Conservation (phyloP, 2,113 vertebrate species). For the Siphamia tubifer region DNA sequence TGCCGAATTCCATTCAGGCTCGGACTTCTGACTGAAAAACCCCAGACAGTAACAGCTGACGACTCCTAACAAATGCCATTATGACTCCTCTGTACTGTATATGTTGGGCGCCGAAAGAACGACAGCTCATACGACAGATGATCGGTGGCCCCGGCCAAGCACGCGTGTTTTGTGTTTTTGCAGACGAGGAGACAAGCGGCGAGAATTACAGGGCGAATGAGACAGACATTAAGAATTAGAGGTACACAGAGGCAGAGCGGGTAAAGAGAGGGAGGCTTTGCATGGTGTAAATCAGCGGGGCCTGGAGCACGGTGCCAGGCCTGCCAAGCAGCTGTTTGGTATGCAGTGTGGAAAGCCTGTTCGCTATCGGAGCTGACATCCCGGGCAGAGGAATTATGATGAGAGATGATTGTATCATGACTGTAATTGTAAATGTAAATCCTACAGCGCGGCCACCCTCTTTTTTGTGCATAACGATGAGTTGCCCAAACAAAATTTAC, state of each 20-base stretch:
- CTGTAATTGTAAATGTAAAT: constrained; percentile 79
- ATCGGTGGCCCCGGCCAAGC: background rate
- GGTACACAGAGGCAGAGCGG: background rate
- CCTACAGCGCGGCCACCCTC: constrained; percentile 47
- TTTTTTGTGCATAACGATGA: constrained; percentile 61
- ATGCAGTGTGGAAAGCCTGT: constrained; percentile 54
- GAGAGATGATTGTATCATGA: constrained; percentile 76
- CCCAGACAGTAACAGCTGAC: background rate
- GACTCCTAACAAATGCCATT: constrained; percentile 11
- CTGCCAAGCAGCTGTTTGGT: constrained; percentile 67
- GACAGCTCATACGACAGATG: background rate
- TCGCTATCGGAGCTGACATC: constrained; percentile 59
- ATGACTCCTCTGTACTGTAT: background rate
- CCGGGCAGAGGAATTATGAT: constrained; percentile 72
- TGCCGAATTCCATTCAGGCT: background rate
- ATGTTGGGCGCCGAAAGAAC: background rate
- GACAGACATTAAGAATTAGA: constrained; percentile 10
- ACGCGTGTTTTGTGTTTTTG: background rate
- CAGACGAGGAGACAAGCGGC: constrained; percentile 14
- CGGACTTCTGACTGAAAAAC: background rate
- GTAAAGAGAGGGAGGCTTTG: constrained; percentile 1
- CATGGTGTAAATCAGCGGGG: constrained; percentile 52
- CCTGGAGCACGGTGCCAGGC: constrained; percentile 43
- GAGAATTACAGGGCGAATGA: constrained; percentile 16
- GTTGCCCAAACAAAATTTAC: constrained; percentile 70